These are phyloP conservation scores for Phodopus roborovskii DNA, from an alignment of 2,113 vertebrate species.

Conservation along the genomic window DNA sequence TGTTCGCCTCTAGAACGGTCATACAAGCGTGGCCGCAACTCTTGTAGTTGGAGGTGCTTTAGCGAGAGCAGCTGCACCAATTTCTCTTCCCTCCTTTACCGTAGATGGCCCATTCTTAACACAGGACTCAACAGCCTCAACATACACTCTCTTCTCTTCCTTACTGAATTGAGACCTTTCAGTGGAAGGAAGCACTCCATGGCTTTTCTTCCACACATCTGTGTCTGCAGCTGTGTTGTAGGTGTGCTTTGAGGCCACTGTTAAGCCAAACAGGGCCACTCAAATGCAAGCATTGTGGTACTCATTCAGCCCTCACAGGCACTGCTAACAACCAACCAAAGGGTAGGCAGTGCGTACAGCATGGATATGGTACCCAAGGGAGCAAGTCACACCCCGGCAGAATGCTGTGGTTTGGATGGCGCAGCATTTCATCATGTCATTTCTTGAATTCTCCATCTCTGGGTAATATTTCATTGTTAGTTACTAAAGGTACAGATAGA, in stretches of 20 bases:
- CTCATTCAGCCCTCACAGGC: background rate
- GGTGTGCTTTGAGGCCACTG: background rate
- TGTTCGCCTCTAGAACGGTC: background rate
- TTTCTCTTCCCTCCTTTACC: background rate
- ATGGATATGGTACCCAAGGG: background rate
- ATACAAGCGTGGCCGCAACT: background rate
- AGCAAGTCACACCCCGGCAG: background rate
- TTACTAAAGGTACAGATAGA: background rate
- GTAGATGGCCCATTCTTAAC: background rate
- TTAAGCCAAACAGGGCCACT: background rate
- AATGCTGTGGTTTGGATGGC: no score
- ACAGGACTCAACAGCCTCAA: background rate
- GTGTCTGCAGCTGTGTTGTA: no score
- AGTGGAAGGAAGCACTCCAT: background rate
- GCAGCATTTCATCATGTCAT: background rate
- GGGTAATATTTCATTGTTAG: background rate
- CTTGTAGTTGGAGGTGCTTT: background rate
- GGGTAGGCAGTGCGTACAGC: rapidly evolving
- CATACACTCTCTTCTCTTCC: background rate
- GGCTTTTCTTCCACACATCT: background rate
- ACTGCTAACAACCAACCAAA: background rate
- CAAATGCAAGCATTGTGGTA: background rate
- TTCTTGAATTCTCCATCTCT: background rate
- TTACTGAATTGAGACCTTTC: background rate
- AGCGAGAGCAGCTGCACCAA: background rate